Conservation (phyloP, 2,113 vertebrate species). For the Sminthopsis crassicaudata region DNA sequence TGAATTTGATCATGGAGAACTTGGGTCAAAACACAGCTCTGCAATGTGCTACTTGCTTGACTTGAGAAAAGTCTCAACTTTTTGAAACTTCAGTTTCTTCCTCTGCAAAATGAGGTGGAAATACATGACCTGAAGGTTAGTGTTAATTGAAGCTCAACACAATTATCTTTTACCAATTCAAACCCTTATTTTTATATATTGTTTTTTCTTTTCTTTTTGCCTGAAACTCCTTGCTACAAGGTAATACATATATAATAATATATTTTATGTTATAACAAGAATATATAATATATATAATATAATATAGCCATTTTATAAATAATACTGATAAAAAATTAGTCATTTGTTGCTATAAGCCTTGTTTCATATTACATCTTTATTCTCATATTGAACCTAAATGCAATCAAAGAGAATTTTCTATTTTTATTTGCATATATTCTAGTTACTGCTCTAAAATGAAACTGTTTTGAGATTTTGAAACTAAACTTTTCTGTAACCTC, state of each 20-base stretch:
- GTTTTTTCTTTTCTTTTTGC: background rate
- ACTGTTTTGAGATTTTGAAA: background rate
- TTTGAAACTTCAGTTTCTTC: background rate
- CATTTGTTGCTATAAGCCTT: background rate
- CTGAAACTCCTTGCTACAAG: background rate
- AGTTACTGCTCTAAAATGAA: background rate
- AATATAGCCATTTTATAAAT: background rate
- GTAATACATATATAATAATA: no score
- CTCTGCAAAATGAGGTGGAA: background rate
- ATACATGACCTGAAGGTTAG: background rate
- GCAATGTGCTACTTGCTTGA: background rate
- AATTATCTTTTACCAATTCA: background rate
- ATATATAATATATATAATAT: no score
- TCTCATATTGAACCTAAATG: background rate
- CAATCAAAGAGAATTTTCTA: background rate
- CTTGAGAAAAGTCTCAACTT: background rate
- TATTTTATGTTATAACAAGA: no score
- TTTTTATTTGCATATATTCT: background rate
- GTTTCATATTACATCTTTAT: background rate
- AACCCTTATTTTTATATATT: background rate
- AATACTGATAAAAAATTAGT: background rate
- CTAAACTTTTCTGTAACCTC: background rate
- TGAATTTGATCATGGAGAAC: background rate
- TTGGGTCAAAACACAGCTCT: background rate
- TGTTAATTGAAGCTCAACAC: background rate